Conservation (phyloP, 92 coral and sea anemone genomes). For the Plumapathes pennacea region DNA sequence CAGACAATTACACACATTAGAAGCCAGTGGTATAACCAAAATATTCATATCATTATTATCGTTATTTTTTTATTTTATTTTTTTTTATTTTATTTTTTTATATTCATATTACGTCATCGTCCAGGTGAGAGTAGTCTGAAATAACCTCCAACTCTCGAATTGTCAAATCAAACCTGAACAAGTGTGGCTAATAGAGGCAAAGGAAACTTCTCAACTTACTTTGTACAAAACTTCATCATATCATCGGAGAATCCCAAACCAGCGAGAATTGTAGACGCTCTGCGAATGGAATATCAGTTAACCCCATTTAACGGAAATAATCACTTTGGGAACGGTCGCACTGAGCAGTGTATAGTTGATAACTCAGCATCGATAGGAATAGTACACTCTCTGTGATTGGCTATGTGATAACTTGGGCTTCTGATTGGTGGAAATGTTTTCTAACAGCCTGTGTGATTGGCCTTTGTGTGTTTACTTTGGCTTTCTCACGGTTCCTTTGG, state of each 20-base stretch:
- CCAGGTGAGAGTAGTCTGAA: too few relatives aligned
- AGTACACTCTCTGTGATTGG: too few relatives aligned
- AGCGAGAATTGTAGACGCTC: conserved; percentile 75
- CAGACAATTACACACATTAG: not conserved
- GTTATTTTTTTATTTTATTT: not conserved
- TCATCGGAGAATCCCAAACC: conserved; percentile 75
- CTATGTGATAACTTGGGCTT: too few relatives aligned
- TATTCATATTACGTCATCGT: too few relatives aligned
- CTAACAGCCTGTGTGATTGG: not conserved
- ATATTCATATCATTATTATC: not conserved
- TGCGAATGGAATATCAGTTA: conserved; percentile 3
- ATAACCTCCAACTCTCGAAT: too few relatives aligned
- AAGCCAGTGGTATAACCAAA: not conserved
- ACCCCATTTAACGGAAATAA: too few relatives aligned
- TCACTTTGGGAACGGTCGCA: too few relatives aligned
- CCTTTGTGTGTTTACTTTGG: not conserved
- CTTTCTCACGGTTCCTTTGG: not conserved
- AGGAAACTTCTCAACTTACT: conserved; percentile 18
- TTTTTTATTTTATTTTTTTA: too few relatives aligned
- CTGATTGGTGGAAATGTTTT: too few relatives aligned
- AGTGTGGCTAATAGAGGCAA: not conserved
- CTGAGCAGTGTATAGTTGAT: too few relatives aligned
- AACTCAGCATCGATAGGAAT: too few relatives aligned
- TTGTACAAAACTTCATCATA: conserved; percentile 68
- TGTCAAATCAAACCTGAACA: too few relatives aligned